Evolutionary conservation across 2,113 vertebrate genomes (phyloP).

Genomic region (Bolborhynchus lineola): DNA sequence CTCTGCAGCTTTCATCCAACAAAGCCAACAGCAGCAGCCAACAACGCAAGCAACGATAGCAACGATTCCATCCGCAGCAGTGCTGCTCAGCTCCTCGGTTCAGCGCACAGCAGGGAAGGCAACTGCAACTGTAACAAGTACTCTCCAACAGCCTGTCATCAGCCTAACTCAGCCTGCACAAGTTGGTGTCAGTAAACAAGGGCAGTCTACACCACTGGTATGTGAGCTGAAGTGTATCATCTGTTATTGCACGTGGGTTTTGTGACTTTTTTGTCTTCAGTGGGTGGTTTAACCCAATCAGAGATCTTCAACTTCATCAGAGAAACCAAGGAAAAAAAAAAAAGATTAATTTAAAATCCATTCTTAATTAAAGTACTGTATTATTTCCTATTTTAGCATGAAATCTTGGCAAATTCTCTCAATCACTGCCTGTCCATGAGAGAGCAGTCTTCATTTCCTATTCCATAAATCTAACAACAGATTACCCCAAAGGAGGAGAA

Average conservation of each 20-base stretch:
- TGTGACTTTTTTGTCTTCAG: not conserved
- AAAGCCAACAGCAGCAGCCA: conserved; percentile 89
- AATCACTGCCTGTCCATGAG: not conserved
- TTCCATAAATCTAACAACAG: not conserved
- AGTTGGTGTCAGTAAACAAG: conserved; percentile 79
- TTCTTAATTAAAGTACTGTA: not conserved
- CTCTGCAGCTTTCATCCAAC: conserved; percentile 93
- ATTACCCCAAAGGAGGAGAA: not conserved
- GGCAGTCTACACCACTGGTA: conserved; percentile 83
- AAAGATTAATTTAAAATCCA: not conserved
- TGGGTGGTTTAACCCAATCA: not conserved
- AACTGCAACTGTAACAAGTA: conserved; percentile 80
- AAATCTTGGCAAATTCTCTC: not conserved
- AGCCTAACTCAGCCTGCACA: conserved; percentile 85
- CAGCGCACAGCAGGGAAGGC: conserved; percentile 81
- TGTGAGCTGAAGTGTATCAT: not conserved
- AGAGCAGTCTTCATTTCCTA: not conserved
- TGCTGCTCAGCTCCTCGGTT: conserved; percentile 80
- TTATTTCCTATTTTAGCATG: not conserved
- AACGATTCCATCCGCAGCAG: conserved; percentile 81
- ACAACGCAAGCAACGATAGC: conserved; percentile 81
- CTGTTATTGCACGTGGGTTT: not conserved
- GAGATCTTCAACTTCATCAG: not conserved
- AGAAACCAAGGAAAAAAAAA: not conserved
- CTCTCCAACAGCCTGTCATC: conserved; percentile 87